These are phyloP conservation scores for Rambutsinella grinnellia DNA, from an alignment of 2,888 invertebrate genomes.

Conservation along the genomic window DNA sequence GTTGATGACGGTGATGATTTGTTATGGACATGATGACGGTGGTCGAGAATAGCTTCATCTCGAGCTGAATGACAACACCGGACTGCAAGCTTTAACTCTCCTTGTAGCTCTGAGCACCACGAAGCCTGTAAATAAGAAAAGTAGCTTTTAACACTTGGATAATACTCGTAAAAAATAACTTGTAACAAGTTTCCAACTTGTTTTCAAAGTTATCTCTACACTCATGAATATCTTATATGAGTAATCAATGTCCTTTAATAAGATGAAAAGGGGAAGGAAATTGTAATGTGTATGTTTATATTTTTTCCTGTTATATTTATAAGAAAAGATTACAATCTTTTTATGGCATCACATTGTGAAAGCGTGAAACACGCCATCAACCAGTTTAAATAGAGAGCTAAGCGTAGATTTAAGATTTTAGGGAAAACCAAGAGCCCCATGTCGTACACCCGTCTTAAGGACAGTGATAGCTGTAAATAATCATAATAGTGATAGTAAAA, in stretches of 20 bases:
- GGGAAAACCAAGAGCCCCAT: constrained; percentile 25
- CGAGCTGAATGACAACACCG: constrained; percentile 73
- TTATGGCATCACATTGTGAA: no score
- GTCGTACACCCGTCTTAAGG: constrained; percentile 43
- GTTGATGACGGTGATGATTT: constrained; percentile 82
- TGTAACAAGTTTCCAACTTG: no score
- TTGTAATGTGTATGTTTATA: no score
- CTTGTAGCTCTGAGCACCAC: constrained; percentile 93
- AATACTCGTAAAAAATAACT: no score
- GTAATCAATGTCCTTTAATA: no score
- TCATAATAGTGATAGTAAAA: constrained; percentile 57
- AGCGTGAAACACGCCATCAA: constrained; percentile 50
- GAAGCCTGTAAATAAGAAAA: constrained; percentile 75
- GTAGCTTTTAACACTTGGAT: no score
- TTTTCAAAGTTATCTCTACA: no score
- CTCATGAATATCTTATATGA: no score
- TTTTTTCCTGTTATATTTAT: no score
- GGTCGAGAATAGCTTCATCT: constrained; percentile 63
- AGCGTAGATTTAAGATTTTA: constrained; percentile 5
- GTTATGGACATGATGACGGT: constrained; percentile 72
- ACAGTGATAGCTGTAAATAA: constrained; percentile 54
- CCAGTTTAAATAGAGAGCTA: constrained; percentile 36
- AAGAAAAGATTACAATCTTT: no score
- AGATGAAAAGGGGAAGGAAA: no score
- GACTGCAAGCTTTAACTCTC: constrained; percentile 92